A percentile compares a stretch with the other conserved stretches of the same genome.
Conservation (phyloP, 1,140 invertebrate genomes). For the Euura lappo region DNA sequence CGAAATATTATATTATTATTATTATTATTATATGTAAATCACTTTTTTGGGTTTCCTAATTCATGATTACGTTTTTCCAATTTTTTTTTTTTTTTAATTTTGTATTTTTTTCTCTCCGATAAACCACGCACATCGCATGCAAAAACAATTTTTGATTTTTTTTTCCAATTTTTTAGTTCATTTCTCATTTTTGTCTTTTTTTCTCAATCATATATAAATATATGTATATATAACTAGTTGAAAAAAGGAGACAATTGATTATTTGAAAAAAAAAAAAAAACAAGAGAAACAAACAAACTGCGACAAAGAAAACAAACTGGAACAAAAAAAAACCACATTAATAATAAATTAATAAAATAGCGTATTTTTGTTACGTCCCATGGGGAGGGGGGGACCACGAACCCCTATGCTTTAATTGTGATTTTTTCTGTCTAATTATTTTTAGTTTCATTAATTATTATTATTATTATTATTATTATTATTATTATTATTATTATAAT, state of each 20-base stretch:
- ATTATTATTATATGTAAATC: neutral
- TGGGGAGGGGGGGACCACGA: neutral
- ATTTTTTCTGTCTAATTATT: constrained; percentile 28
- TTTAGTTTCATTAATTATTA: constrained; percentile 43
- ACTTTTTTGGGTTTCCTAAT: constrained; percentile 28
- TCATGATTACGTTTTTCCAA: neutral
- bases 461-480: constrained; percentile 56
- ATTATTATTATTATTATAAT: constrained; percentile 57
- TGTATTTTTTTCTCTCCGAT: constrained; percentile 1
- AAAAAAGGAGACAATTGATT: constrained; percentile 17
- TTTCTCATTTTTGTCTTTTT: no score
- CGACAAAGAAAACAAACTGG: constrained; percentile 16
- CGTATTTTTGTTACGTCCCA: no score
- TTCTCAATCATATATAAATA: neutral
- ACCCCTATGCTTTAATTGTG: constrained; percentile 7
- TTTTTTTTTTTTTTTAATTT: neutral
- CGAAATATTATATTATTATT: constrained; percentile 40
- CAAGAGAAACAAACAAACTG: constrained; percentile 20
- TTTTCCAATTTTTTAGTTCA: no score
- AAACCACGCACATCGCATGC: no score
- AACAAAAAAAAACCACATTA: constrained; percentile 14
- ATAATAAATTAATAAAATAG: no score
- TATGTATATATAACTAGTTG: neutral
- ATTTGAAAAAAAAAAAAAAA: constrained; percentile 14
- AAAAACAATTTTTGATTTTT: no score